These are phyloP conservation scores for Poecilia wingei DNA, from an alignment of 2,797 vertebrate species.

Conservation along the genomic window DNA sequence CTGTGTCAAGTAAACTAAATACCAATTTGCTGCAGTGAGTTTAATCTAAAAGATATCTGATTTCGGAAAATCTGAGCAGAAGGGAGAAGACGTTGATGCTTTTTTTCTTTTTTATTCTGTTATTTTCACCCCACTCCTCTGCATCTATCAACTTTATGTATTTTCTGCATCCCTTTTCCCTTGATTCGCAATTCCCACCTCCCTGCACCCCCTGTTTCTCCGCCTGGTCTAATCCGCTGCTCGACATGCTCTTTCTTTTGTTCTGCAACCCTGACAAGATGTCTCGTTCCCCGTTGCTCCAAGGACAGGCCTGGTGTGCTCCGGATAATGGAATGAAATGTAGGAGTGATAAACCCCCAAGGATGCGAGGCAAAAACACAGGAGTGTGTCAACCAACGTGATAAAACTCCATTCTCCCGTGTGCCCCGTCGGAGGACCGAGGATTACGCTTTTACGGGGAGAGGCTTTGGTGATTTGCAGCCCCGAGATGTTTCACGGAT, in stretches of 20 bases:
- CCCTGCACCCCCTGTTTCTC: slow-evolving; percentile 46
- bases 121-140: slow-evolving; percentile 11
- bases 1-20: slow-evolving; percentile 15
- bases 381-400: slow-evolving; percentile 70
- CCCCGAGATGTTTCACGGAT: slow-evolving; percentile 59
- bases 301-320: slow-evolving; percentile 66
- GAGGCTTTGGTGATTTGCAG: slow-evolving; percentile 66
- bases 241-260: slow-evolving; percentile 76
- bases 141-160: slow-evolving; percentile 37
- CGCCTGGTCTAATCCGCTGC: slow-evolving; percentile 66
- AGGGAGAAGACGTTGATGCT: slow-evolving; percentile 27
- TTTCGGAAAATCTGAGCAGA: slow-evolving; percentile 29
- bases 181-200: slow-evolving; percentile 30
- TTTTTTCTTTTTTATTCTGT: slow-evolving; percentile 18
- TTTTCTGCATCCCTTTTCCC: slow-evolving; percentile 38
- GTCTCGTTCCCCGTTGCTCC: slow-evolving; percentile 63
- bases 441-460: slow-evolving; percentile 73
- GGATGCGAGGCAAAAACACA: slow-evolving; percentile 73
- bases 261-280: slow-evolving; percentile 75
- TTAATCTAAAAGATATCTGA: background rate
- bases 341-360: slow-evolving; percentile 72
- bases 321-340: slow-evolving; percentile 77
- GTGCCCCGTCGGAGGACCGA: slow-evolving; percentile 58
- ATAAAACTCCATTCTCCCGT: slow-evolving; percentile 72
- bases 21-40: background rate